Percentiles rank a stretch among this genome's conserved stretches.
phyloP scores from a whole-genome alignment of 2,113 vertebrate species.

The Turnix velox region DNA sequence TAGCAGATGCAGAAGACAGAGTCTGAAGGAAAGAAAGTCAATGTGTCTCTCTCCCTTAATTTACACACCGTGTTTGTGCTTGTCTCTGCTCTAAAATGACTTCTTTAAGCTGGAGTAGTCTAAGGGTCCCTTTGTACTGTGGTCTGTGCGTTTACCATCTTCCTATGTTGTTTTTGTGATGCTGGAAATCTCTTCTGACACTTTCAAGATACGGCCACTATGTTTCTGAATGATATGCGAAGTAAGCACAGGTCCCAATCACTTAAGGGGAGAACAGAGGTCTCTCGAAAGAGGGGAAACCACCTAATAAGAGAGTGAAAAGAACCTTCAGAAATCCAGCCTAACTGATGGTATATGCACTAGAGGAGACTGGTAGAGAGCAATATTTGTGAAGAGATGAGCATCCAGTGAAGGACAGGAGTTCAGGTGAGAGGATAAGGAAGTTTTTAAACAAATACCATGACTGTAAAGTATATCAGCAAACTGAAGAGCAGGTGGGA shows the following conservation, averaged over 20 bases:
- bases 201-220: fast-evolving
- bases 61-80: background rate
- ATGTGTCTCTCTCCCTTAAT: background rate
- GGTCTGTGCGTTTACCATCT: background rate
- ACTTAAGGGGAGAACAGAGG: background rate
- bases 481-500: background rate
- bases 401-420: background rate
- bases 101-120: background rate
- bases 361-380: background rate
- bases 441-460: background rate
- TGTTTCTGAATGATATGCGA: background rate
- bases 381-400: background rate
- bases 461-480: background rate
- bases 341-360: background rate
- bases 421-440: background rate
- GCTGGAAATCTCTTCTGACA: background rate
- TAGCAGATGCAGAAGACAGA: background rate
- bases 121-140: background rate
- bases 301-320: background rate
- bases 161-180: background rate
- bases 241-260: background rate
- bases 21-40: background rate
- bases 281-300: background rate
- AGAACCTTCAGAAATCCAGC: background rate
- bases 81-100: background rate